phyloP scores from a whole-genome alignment of 2,888 invertebrate genomes.

The Acronicta psi region DNA sequence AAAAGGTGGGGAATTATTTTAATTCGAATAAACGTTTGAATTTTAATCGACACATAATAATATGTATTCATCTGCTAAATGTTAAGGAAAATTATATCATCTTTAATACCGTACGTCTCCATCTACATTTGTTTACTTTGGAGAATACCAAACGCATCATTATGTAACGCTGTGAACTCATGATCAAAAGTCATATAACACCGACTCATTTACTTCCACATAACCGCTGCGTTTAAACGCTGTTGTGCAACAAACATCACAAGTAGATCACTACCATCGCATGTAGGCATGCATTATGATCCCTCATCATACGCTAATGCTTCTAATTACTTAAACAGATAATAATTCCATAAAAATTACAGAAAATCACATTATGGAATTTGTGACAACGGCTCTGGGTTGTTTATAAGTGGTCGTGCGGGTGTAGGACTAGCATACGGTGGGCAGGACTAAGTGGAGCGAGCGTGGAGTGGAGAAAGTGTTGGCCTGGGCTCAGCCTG shows the following conservation, averaged over 20 bases:
- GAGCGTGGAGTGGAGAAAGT: constrained; percentile 84
- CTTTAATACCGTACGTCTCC: too few species aligned
- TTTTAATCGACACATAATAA: too few species aligned
- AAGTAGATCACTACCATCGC: constrained; percentile 54
- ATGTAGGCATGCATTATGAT: constrained; percentile 67
- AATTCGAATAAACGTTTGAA: too few species aligned
- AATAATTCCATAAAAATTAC: constrained; percentile 75
- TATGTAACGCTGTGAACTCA: constrained; percentile 4
- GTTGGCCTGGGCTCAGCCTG: constrained; percentile 72
- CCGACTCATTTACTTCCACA: constrained; percentile 1
- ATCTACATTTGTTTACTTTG: too few species aligned
- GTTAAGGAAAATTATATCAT: too few species aligned
- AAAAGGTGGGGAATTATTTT: too few species aligned
- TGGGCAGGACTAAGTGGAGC: constrained; percentile 80
- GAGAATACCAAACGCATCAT: background rate
- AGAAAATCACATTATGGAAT: constrained; percentile 77
- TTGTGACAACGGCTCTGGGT: constrained; percentile 68
- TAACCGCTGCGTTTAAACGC: constrained; percentile 9
- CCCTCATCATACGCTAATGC: constrained; percentile 80
- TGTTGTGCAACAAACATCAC: constrained; percentile 14
- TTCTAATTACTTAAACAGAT: constrained; percentile 80
- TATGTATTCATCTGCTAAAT: too few species aligned
- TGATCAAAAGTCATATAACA: constrained; percentile 1
- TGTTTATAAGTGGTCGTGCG: constrained; percentile 75
- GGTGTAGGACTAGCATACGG: constrained; percentile 71